Conservation (phyloP, 1,140 invertebrate species). For the Atta cephalotes region DNA sequence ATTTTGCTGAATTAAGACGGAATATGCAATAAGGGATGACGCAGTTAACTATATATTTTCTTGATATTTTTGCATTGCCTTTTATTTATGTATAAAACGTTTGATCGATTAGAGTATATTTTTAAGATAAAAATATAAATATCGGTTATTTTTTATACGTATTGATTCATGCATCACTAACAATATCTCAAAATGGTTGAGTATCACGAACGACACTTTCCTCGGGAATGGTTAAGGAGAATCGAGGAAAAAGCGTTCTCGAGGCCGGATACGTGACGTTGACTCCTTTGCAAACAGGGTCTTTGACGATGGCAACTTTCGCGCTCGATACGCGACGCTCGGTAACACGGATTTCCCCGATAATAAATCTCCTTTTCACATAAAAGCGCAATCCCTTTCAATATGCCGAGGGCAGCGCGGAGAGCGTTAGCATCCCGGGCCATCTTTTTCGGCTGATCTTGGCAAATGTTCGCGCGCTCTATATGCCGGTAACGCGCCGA, state of each 20-base stretch:
- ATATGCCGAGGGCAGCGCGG: conserved; percentile 5
- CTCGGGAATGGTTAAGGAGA: background rate
- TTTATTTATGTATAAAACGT: background rate
- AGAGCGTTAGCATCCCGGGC: background rate
- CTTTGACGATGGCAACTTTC: conserved; percentile 49
- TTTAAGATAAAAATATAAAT: background rate
- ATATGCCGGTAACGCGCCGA: background rate
- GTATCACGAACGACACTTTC: conserved; percentile 16
- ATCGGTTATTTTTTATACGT: conserved; percentile 13
- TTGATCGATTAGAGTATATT: background rate
- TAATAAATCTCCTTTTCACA: conserved; percentile 64
- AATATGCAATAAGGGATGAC: too few relatives aligned
- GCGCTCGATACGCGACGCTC: conserved; percentile 47
- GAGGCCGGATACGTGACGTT: background rate
- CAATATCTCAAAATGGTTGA: background rate
- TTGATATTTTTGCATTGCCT: too few relatives aligned
- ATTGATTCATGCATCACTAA: background rate
- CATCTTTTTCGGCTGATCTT: conserved; percentile 48
- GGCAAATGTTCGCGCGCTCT: conserved; percentile 44
- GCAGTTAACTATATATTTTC: too few relatives aligned
- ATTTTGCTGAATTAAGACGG: too few relatives aligned
- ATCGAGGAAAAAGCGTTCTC: background rate
- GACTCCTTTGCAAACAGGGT: background rate
- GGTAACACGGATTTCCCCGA: conserved; percentile 69
- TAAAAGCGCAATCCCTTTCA: conserved; percentile 44